Evolutionary conservation across 2,113 vertebrate genomes (phyloP), one percentile per base, ranked within the genome.

Genomic region (Bujurquina vittata): DNA sequence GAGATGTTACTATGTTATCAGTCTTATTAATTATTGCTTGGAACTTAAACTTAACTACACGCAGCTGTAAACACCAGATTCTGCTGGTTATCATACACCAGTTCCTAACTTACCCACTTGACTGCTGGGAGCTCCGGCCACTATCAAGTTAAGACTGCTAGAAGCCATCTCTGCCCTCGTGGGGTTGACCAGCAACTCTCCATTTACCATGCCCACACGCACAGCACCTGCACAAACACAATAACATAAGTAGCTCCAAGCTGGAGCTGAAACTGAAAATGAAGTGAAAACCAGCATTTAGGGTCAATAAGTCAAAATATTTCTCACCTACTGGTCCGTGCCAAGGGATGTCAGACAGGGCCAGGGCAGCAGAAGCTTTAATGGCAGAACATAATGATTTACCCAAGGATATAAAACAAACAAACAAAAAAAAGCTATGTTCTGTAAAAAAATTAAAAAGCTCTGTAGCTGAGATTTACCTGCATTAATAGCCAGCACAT

Each of bases 291-390:
- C 12, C 2, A 55, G 31, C 12, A 1, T 69, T n/a, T 56, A n/a
- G 17, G 26, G 15, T 23, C 1, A 57, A 4, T 6, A 22, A 8
- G 55, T 23, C 3, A 23, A n/a, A 69, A 59, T 4, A 56, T 59
- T 60, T 79, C 96, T 95, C 91, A 99, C 98, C 98, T 84, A 99
- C 85, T 57, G 98, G 98, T 81, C 98, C 98, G 79, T 98, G 95
- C 98, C 98, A 99, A 17, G 98, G 98, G 93, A 99, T 99, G 93
- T 99, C 98, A 74, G 98, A 99, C 69, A 99, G 92, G 0, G 98
- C 95, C 67, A 99, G 96, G 29, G 98, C 98, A 80, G 96, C 96
- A 29, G 98, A 99, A 18, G 98, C 98, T 99, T 89, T 63, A 91
- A 90, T 9, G 18, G 54, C 40, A 82, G 22, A 88, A 31, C 59